Evolutionary conservation across 1,140 invertebrate genomes (phyloP), one percentile per base, ranked within the genome.

Genomic region (Coelopa frigida): DNA sequence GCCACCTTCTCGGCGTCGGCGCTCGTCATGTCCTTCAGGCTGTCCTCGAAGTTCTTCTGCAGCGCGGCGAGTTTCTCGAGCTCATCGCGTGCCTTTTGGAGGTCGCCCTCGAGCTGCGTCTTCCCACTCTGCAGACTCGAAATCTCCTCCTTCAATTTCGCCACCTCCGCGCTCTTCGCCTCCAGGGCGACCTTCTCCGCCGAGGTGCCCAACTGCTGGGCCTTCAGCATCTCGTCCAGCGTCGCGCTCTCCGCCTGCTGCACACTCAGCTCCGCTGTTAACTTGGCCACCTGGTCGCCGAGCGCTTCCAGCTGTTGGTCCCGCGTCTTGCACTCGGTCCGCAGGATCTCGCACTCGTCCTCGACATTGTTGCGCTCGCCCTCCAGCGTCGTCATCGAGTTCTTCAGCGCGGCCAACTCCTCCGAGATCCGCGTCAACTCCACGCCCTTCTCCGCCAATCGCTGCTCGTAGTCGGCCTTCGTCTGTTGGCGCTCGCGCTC

Each of bases 11-110:
- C 35, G 5, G 26, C 14, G 18, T 49, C 47, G 22, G 20, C 22
- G 3, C 20, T 24, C 11, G 26, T 20, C 3, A 84, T 78, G 64
- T 88, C 89, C 54, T 84, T 80, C 57, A 77, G 80, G 55, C 90
- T 85, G 53, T 90, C 87, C 53, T 93, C 88, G 39, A 92, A 57
- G 54, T 84, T 80, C 23, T 75, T 70, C 26, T 70, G 58, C 4
- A 92, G 24, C 22, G 50, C 32, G 7, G 46, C 14, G 3, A 46
- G 22, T 5, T 45, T 42, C 21, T 50, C 42, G n/a, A 58, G 47
- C 35, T 65, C 60, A n/a, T 44, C 48, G 18, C 70, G 61, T 7
- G 59, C 56, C 37, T 61, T 62, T 6, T 59, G 58, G 31, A 69
- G 57, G 46, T 73, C 53, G 17, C 62, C 56, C 18, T 73, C 62